A percentile compares a stretch with the other conserved stretches of the same genome.
phyloP scores from a whole-genome alignment of 1,140 invertebrate species.

The Scaptomyza hsui region DNA sequence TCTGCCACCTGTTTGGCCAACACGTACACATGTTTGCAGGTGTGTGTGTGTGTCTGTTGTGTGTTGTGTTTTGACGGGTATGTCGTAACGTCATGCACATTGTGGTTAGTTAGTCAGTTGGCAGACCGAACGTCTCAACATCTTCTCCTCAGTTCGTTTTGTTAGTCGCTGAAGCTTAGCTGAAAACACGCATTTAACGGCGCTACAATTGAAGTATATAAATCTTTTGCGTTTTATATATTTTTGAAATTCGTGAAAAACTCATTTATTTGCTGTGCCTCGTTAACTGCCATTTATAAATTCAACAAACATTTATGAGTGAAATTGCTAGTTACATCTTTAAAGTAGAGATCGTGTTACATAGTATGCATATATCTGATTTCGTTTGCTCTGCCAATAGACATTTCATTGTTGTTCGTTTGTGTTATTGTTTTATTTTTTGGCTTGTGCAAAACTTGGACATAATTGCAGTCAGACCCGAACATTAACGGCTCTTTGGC shows the following conservation, averaged over 20 bases:
- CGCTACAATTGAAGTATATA: not conserved
- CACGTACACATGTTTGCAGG: conserved; percentile 13
- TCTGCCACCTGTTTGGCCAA: conserved; percentile 44
- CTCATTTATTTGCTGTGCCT: conserved; percentile 24
- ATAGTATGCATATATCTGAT: not conserved
- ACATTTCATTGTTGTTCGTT: conserved; percentile 2
- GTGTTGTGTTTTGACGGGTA: conserved; percentile 36
- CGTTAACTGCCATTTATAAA: conserved; percentile 1
- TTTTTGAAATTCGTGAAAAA: conserved; percentile 1
- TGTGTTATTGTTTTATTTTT: no score
- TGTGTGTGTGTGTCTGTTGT: conserved; percentile 36
- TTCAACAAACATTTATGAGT: not conserved
- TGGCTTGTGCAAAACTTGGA: conserved; percentile 19
- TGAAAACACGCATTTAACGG: not conserved
- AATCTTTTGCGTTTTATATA: not conserved
- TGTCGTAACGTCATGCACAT: conserved; percentile 63
- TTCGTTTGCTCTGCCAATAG: conserved; percentile 16
- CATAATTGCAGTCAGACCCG: conserved; percentile 29
- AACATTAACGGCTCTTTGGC: conserved; percentile 48
- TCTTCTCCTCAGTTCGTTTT: conserved; percentile 5
- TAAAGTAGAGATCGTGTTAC: not conserved
- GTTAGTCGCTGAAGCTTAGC: conserved; percentile 17
- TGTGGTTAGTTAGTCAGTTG: conserved; percentile 33
- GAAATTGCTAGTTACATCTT: not conserved
- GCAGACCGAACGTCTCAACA: not conserved